phyloP scores from a whole-genome alignment of 2,113 vertebrate species.

The Theropithecus gelada region DNA sequence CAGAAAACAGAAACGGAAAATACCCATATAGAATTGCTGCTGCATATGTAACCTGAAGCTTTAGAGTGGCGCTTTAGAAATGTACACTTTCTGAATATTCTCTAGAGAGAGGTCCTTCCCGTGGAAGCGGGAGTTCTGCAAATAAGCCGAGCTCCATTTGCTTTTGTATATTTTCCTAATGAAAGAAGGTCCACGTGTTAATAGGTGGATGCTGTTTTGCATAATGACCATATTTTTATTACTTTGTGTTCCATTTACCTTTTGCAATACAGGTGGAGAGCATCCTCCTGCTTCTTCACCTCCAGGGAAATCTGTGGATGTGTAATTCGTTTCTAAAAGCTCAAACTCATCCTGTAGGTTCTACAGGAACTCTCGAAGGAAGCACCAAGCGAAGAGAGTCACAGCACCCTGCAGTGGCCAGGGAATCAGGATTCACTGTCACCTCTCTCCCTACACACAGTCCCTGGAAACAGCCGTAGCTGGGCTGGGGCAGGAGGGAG shows the following conservation, averaged over 20 bases:
- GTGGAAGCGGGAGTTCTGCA: neutral
- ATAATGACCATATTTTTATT: accelerated
- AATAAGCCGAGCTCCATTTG: accelerated
- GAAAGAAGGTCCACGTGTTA: accelerated
- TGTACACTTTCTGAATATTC: accelerated
- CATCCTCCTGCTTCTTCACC: accelerated
- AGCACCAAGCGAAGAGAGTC: accelerated
- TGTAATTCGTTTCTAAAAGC: neutral
- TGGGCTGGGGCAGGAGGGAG: too few relatives aligned
- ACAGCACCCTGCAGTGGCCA: accelerated
- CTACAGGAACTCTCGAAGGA: neutral
- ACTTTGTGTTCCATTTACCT: neutral
- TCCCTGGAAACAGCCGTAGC: accelerated
- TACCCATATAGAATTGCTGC: neutral
- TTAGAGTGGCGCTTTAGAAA: accelerated
- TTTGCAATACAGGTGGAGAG: accelerated
- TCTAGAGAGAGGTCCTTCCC: neutral
- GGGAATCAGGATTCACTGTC: accelerated
- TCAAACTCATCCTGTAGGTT: neutral
- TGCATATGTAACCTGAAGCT: accelerated
- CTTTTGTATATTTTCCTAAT: neutral
- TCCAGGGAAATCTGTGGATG: neutral
- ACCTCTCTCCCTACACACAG: too few relatives aligned
- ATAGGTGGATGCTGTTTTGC: accelerated
- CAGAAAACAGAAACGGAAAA: neutral